Evolutionary conservation across 2,797 vertebrate genomes (phyloP).

Genomic region (Sitta carolinensis): DNA sequence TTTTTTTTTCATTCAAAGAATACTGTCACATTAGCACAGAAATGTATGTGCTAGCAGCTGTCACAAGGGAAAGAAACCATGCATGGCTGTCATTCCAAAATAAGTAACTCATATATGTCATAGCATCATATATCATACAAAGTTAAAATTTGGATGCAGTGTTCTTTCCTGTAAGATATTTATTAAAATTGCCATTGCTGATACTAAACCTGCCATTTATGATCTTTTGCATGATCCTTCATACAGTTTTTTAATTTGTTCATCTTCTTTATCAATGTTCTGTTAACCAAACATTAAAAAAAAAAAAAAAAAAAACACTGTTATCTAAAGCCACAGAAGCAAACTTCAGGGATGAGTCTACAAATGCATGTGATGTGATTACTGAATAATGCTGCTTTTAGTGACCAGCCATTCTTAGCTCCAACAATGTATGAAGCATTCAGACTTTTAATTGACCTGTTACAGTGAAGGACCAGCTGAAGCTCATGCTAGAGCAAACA

Average conservation of each 20-base stretch:
- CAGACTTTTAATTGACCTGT: background rate
- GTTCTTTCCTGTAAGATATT: background rate
- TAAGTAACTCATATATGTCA: background rate
- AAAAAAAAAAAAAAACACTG: background rate
- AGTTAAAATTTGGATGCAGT: background rate
- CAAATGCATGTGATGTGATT: background rate
- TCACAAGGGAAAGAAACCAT: background rate
- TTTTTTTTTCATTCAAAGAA: constrained; percentile 46
- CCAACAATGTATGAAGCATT: background rate
- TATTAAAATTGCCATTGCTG: background rate
- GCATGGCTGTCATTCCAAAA: background rate
- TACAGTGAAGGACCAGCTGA: background rate
- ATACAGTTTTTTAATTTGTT: background rate
- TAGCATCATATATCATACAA: background rate
- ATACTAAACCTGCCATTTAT: background rate
- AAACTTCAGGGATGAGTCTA: background rate
- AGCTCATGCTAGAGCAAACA: background rate
- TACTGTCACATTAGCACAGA: constrained; percentile 52
- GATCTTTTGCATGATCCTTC: background rate
- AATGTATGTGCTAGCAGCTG: background rate
- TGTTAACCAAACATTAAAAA: background rate
- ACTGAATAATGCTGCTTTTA: background rate
- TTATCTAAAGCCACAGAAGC: background rate
- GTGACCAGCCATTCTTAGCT: background rate
- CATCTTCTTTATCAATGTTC: background rate